Evolutionary conservation across 2,888 invertebrate species (phyloP).

Genomic region (Scrobipalpa costella): DNA sequence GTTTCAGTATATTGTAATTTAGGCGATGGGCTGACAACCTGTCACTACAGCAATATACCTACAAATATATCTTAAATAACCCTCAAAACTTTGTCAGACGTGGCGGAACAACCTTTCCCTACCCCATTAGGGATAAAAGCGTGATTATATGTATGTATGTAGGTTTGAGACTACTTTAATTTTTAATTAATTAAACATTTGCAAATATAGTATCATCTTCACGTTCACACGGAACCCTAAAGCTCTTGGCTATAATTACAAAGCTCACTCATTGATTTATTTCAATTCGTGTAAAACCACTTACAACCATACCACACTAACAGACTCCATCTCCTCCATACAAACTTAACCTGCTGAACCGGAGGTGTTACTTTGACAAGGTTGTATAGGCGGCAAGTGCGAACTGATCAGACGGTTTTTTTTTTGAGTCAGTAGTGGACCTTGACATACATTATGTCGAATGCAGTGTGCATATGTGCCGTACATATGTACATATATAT

Average conservation of each 20-base stretch:
- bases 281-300: constrained; percentile 23
- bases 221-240: constrained; percentile 24
- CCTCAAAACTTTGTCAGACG: too few relatives aligned
- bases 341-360: constrained; percentile 22
- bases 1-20: too few relatives aligned
- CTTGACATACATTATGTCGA: constrained; percentile 66
- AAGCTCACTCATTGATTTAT: constrained; percentile 32
- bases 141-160: too few relatives aligned
- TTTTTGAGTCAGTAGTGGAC: constrained; percentile 70
- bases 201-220: neutral
- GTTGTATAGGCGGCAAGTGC: constrained; percentile 35
- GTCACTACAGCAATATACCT: too few relatives aligned
- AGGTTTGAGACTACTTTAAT: too few relatives aligned
- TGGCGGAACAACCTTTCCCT: too few relatives aligned
- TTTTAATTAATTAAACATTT: too few relatives aligned
- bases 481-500: too few relatives aligned
- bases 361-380: constrained; percentile 35
- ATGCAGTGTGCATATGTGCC: constrained; percentile 38
- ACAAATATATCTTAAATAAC: too few relatives aligned
- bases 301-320: constrained; percentile 37
- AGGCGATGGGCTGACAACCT: too few relatives aligned
- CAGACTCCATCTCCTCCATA: neutral
- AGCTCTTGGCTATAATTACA: constrained; percentile 29
- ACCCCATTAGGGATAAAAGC: too few relatives aligned
- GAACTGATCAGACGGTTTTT: constrained; percentile 48